Evolutionary conservation across 2,888 invertebrate genomes (phyloP), one percentile per base, ranked within the genome.

Genomic region (Unio delphinus): DNA sequence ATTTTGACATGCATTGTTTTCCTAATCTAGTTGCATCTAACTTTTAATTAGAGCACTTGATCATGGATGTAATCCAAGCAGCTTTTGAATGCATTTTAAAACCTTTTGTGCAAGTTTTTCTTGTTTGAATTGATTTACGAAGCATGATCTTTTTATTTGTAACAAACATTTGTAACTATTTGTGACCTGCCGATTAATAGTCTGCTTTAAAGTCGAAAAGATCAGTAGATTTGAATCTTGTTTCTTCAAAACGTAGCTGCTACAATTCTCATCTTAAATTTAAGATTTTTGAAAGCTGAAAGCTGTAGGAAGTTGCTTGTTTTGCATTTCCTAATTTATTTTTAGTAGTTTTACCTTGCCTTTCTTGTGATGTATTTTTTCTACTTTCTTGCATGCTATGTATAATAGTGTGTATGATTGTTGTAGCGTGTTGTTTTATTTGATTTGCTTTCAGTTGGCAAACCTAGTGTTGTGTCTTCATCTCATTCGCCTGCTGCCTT

Each of bases 381-480:
- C 55, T 65, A 68, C 28, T 70, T 64, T 63, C 45, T 70, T 67
- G 62, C 63, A 67, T 63, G 62, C 63, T 34, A n/a, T 18, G 18
- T 55, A 59, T 15, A 45, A 61, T 69, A 67, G 45, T 61, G 65
- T 76, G 67, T 57, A 55, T 63, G 67, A 62, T 56, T 69, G 68
- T 74, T 65, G 70, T 73, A 67, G 61, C 61, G 57, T 73, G 66
- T 64, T 57, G 75, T 70, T 73, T 68, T 75, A 67, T 80, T 75
- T 77, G 74, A 80, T 80, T 79, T 83, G 81, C 80, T 84, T 84
- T 84, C 85, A 85, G 85, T 83, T 79, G 74, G 74, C 80, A 78
- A 78, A 79, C 65, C 78, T 76, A 73, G 78, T 82, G 82, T 80
- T 80, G 74, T 82, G 74, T 70, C 71, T 57, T 68, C 73, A 60